Evolutionary conservation across 2,113 vertebrate species (phyloP).

Genomic region (Meriones unguiculatus): DNA sequence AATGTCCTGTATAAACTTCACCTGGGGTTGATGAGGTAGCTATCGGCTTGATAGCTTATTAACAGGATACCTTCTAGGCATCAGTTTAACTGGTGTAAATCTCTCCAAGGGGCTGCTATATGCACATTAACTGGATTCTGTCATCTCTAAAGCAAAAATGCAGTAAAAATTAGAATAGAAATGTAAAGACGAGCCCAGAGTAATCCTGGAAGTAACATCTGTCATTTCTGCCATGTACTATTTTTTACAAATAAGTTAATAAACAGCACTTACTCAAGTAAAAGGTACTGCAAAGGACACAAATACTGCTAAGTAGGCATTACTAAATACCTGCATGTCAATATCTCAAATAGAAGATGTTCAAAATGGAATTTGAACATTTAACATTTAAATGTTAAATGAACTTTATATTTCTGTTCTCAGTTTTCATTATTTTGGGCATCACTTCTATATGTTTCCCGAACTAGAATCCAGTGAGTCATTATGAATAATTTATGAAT

Average conservation of each 20-base stretch:
- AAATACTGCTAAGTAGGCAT: background rate
- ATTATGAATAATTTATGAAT: background rate
- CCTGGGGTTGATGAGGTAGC: fast-evolving
- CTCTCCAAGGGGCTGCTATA: background rate
- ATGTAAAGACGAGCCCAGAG: background rate
- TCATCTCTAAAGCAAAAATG: background rate
- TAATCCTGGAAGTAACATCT: background rate
- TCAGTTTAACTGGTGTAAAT: fast-evolving
- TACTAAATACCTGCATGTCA: background rate
- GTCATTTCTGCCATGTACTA: background rate
- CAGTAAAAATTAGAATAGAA: background rate
- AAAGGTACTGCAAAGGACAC: background rate
- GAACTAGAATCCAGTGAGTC: background rate
- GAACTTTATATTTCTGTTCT: background rate
- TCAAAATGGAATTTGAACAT: background rate
- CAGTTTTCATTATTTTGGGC: background rate
- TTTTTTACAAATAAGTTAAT: background rate
- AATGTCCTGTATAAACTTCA: background rate
- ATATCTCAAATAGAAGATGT: background rate
- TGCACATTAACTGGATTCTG: background rate
- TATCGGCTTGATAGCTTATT: background rate
- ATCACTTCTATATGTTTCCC: background rate
- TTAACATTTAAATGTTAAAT: background rate
- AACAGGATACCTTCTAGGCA: too few species aligned
- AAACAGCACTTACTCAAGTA: background rate